These are phyloP conservation scores for Scleropages formosus DNA, from an alignment of 2,797 vertebrate species.

Conservation along the genomic window DNA sequence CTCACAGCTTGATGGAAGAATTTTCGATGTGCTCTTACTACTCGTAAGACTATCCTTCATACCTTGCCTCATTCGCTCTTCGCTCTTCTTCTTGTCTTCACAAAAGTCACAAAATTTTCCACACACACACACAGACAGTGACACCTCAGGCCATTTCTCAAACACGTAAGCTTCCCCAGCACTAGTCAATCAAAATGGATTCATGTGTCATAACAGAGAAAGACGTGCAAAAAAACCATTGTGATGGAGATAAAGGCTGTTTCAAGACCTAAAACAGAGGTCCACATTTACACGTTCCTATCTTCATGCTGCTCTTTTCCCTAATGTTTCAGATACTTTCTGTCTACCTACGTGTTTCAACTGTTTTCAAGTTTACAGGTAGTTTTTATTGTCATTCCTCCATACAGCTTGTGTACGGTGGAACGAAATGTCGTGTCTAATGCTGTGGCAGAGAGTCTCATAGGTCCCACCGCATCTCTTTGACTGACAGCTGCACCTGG, in stretches of 20 bases:
- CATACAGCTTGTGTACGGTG: too few species aligned
- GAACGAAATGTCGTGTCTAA: too few species aligned
- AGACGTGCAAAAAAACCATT: neutral
- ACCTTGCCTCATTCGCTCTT: neutral
- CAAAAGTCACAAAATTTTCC: neutral
- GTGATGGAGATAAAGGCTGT: neutral
- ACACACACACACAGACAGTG: neutral
- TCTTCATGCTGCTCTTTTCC: neutral
- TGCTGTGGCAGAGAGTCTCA: too few species aligned
- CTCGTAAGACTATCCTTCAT: neutral
- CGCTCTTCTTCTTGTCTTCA: neutral
- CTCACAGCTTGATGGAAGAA: neutral
- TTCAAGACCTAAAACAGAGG: neutral
- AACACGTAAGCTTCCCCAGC: neutral
- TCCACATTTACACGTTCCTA: neutral
- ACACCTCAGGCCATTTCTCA: neutral
- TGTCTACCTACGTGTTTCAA: neutral
- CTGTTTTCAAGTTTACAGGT: too few species aligned
- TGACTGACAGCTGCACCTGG: neutral
- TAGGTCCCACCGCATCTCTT: neutral
- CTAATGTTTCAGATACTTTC: neutral
- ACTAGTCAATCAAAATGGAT: slow-evolving; percentile 3
- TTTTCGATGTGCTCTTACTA: neutral
- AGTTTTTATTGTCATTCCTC: too few species aligned
- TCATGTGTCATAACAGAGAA: neutral